Conservation (phyloP, 2,797 vertebrate species). For the Vultur gryphus region DNA sequence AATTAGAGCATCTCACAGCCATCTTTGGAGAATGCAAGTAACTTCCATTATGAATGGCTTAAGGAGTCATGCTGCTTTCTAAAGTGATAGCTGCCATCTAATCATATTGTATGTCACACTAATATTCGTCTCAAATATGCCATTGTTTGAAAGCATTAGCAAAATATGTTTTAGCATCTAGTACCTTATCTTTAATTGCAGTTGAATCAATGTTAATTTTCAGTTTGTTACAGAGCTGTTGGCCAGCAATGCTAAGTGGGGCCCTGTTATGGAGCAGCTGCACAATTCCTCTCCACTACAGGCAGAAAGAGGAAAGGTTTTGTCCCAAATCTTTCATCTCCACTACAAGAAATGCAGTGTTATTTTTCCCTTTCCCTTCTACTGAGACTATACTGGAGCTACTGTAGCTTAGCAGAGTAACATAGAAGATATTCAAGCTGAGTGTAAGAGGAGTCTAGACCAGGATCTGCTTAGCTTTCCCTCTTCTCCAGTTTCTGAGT, state of each 20-base stretch:
- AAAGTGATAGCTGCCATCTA: neutral
- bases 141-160: neutral
- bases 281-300: neutral
- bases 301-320: neutral
- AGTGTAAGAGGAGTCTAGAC: neutral
- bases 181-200: neutral
- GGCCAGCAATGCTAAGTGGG: neutral
- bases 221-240: neutral
- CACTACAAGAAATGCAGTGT: neutral
- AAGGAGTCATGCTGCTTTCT: neutral
- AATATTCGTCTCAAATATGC: neutral
- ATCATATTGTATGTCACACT: neutral
- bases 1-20: neutral
- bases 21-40: neutral
- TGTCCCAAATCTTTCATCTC: neutral
- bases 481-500: neutral
- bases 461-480: neutral
- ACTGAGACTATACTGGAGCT: neutral
- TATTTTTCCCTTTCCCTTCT: neutral
- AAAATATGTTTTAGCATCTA: neutral
- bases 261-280: neutral
- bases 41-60: neutral
- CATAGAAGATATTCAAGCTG: neutral
- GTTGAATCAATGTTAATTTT: neutral
- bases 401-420: neutral